Evolutionary conservation across 2,113 vertebrate genomes (phyloP).

Genomic region (Elephantulus edwardii): DNA sequence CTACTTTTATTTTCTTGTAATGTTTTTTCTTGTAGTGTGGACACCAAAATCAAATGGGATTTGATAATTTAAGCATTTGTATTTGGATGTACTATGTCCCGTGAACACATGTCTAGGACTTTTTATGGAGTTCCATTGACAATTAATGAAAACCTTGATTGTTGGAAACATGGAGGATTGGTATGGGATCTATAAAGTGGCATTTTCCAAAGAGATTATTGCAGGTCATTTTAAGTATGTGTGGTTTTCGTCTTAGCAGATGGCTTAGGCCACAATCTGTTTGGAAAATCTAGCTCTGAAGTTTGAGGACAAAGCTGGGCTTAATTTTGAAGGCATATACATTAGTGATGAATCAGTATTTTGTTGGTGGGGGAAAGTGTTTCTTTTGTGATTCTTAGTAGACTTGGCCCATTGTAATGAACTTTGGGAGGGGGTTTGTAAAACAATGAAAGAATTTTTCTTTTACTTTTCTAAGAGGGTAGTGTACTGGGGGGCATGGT

Average conservation of each 20-base stretch:
- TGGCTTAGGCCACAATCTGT: neutral
- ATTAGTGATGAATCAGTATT: neutral
- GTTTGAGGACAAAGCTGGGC: neutral
- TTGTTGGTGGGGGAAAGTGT: neutral
- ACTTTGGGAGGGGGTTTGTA: too few species aligned
- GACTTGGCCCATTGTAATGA: neutral
- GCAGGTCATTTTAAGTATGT: neutral
- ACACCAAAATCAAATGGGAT: neutral
- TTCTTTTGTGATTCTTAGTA: neutral
- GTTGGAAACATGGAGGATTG: neutral
- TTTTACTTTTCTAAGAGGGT: too few species aligned
- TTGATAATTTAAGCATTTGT: neutral
- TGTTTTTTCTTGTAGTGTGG: neutral
- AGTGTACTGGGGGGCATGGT: too few species aligned
- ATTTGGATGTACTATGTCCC: neutral
- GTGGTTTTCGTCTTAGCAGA: neutral
- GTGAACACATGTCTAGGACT: neutral
- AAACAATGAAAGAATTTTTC: too few species aligned
- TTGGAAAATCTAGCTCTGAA: conserved; percentile 16
- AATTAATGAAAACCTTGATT: neutral
- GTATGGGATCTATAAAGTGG: neutral
- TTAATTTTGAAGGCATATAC: conserved; percentile 31
- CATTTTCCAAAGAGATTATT: neutral
- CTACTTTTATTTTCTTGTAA: neutral
- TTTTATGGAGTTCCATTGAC: neutral